Evolutionary conservation across 2,888 invertebrate genomes (phyloP).

Genomic region (Ctenicera cuprea): DNA sequence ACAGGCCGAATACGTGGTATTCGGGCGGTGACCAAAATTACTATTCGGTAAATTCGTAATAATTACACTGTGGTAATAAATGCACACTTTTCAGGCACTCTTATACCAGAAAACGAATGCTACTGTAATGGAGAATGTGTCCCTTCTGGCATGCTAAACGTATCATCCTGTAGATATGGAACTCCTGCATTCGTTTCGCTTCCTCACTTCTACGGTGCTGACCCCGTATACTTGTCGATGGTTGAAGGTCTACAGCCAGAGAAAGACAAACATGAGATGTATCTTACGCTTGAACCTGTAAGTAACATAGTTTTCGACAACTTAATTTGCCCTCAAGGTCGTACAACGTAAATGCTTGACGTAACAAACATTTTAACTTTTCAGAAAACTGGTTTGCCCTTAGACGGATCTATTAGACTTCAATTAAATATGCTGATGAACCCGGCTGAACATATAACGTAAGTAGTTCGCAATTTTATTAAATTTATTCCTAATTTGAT

Average conservation of each 20-base stretch:
- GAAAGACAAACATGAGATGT: conserved; percentile 81
- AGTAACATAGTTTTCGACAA: too few species aligned
- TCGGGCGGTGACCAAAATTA: too few species aligned
- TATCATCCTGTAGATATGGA: conserved; percentile 83
- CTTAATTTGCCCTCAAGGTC: too few species aligned
- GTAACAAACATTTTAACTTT: conserved; percentile 59
- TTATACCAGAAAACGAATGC: conserved; percentile 77
- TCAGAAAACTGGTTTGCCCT: conserved; percentile 82
- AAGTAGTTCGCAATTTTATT: conserved; percentile 68
- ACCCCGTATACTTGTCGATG: conserved; percentile 77
- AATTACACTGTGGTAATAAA: too few species aligned
- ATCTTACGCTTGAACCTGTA: conserved; percentile 83
- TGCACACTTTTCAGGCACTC: conserved; percentile 60
- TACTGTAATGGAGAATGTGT: conserved; percentile 82
- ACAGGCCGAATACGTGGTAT: too few species aligned
- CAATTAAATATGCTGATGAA: conserved; percentile 87
- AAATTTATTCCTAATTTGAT: too few species aligned
- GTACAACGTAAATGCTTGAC: too few species aligned
- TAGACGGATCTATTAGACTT: conserved; percentile 86
- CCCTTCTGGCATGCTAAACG: conserved; percentile 82
- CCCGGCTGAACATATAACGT: conserved; percentile 80
- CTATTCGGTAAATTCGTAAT: too few species aligned
- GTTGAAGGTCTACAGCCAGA: conserved; percentile 82
- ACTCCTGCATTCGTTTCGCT: conserved; percentile 87
- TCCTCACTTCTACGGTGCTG: conserved; percentile 87